Percentiles rank a stretch among this genome's conserved stretches.
Conservation (phyloP, 53 echinoderm and acorn worm genomes). For the Apostichopus leukothele region DNA sequence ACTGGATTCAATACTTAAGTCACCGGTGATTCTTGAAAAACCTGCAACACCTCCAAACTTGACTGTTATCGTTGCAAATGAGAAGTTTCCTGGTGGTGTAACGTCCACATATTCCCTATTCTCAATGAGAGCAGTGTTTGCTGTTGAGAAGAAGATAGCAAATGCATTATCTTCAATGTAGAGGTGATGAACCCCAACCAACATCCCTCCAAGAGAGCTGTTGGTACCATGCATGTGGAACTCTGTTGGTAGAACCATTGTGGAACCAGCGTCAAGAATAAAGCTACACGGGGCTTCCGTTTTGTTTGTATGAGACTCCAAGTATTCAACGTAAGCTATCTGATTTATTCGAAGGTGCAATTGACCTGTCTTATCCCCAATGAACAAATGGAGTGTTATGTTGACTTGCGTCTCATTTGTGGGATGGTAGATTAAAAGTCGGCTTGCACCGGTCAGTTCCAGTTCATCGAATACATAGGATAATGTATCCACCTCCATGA, state of each 20-base stretch:
- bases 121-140: conserved; percentile 72
- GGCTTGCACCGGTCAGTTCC: conserved; percentile 80
- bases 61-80: conserved; percentile 85
- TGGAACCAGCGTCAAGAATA: conserved; percentile 69
- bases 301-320: conserved; percentile 78
- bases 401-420: conserved; percentile 81
- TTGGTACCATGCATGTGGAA: conserved; percentile 92
- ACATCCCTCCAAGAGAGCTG: conserved; percentile 72
- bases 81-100: conserved; percentile 83
- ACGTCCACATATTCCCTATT: conserved; percentile 69
- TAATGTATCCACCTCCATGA: conserved; percentile 62
- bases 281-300: conserved; percentile 88
- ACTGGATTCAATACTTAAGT: conserved; percentile 76
- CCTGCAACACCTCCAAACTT: conserved; percentile 77
- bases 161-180: conserved; percentile 80
- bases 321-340: conserved; percentile 75
- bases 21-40: conserved; percentile 60
- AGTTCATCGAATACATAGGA: conserved; percentile 84
- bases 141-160: conserved; percentile 76
- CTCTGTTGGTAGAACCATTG: conserved; percentile 77
- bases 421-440: conserved; percentile 81
- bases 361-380: conserved; percentile 85
- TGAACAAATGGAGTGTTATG: conserved; percentile 76
- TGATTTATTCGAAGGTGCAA: conserved; percentile 79
- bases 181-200: conserved; percentile 83